A percentile compares a stretch with the other conserved stretches of the same genome.
phyloP scores from a whole-genome alignment of 1,140 invertebrate species.

The Drosophila busckii region DNA sequence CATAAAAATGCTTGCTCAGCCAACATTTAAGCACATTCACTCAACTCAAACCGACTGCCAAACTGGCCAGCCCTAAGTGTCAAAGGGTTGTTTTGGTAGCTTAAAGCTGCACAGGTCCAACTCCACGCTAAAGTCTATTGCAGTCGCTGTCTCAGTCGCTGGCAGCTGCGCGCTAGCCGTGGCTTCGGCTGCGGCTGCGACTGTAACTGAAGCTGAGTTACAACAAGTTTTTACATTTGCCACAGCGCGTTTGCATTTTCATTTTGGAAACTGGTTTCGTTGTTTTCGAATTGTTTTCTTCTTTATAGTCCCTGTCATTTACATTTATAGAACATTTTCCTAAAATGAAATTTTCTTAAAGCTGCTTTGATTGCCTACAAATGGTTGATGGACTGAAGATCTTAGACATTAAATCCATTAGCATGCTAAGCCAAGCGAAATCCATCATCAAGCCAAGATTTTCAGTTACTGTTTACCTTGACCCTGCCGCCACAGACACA shows the following conservation, averaged over 20 bases:
- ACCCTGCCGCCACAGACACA: conserved; percentile 44
- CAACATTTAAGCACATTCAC: conserved; percentile 27
- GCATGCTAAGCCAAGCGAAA: conserved; percentile 60
- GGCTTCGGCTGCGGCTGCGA: conserved; percentile 29
- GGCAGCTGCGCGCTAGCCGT: conserved; percentile 24
- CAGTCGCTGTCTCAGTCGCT: conserved; percentile 7
- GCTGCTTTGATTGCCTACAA: conserved; percentile 44
- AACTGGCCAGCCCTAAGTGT: conserved; percentile 24
- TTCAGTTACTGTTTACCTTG: conserved; percentile 66
- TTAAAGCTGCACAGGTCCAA: conserved; percentile 51
- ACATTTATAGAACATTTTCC: conserved; percentile 45
- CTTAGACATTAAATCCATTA: conserved; percentile 51
- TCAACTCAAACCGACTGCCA: conserved; percentile 36
- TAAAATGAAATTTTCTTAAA: conserved; percentile 13
- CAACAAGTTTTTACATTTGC: conserved; percentile 65
- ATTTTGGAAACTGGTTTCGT: conserved; percentile 57
- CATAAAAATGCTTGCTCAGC: conserved; percentile 67
- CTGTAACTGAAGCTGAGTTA: conserved; percentile 13
- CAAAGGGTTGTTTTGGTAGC: conserved; percentile 51
- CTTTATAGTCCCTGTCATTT: too few relatives aligned
- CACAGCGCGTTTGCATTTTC: conserved; percentile 42
- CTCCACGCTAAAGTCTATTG: conserved; percentile 20
- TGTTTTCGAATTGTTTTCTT: conserved; percentile 45
- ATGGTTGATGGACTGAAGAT: conserved; percentile 4
- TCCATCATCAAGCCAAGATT: conserved; percentile 72